Conservation (phyloP, 2,888 invertebrate genomes). For the Drosophila neonasuta region DNA sequence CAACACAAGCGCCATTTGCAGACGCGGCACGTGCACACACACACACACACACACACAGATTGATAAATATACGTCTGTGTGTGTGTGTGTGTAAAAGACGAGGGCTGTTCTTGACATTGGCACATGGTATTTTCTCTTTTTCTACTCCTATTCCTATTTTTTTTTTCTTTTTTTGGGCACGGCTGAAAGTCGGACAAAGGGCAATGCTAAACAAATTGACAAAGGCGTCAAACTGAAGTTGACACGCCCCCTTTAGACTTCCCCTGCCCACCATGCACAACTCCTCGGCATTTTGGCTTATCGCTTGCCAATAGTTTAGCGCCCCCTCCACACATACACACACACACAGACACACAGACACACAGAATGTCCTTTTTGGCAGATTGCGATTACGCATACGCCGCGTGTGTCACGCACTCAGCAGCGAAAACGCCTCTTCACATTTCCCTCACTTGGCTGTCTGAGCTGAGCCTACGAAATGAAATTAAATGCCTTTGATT, state of each 20-base stretch:
- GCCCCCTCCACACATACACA: background rate
- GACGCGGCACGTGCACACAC: constrained; percentile 39
- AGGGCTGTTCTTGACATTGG: constrained; percentile 50
- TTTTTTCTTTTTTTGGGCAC: background rate
- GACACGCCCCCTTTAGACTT: constrained; percentile 27
- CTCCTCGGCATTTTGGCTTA: constrained; percentile 36
- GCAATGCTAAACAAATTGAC: constrained; percentile 63
- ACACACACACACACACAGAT: background rate
- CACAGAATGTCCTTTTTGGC: constrained; percentile 9
- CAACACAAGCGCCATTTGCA: constrained; percentile 46
- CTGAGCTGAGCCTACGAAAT: constrained; percentile 50
- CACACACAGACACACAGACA: background rate
- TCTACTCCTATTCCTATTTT: background rate
- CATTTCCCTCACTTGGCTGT: background rate
- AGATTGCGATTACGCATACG: constrained; percentile 66
- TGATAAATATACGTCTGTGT: background rate
- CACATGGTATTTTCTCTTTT: constrained; percentile 17
- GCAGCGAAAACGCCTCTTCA: background rate
- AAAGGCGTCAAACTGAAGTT: constrained; percentile 61
- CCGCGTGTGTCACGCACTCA: constrained; percentile 58
- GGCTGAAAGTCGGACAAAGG: constrained; percentile 43
- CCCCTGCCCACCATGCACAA: background rate
- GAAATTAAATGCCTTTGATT: constrained; percentile 74
- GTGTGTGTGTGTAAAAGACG: constrained; percentile 11
- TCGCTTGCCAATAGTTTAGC: constrained; percentile 52